Evolutionary conservation across 2,113 vertebrate genomes (phyloP), one percentile per base, ranked within the genome.

Genomic region (Archocentrus centrarchus): DNA sequence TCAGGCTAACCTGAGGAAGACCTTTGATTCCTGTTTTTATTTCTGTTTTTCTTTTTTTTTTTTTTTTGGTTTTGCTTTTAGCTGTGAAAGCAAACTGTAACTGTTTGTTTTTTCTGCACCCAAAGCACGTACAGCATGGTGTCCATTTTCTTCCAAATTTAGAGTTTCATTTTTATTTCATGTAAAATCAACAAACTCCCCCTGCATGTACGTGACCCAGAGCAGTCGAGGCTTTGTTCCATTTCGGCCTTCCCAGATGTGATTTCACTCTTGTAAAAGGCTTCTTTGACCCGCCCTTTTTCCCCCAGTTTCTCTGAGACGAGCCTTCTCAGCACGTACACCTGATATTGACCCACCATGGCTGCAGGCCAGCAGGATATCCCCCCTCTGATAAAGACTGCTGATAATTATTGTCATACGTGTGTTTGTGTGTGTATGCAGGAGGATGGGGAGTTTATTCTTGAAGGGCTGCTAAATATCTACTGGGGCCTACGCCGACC

Each of bases 391-490:
- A 89, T 75, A 79, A 75, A 11, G 84, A 77, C 70, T 80, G 14
- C 68, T 85, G 64, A 91, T 87, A 22, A 62, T 91, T 80, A 80
- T 90, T 87, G 86, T 93, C 62, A 39, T 80, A 35, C 68, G 44
- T 86, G 81, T 86, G 59, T 86, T 44, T 86, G 11, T 83, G 30
- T 90, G 77, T 86, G 66, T 86, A n/a, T 83, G 79, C 61, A 99
- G 98, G 98, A 99, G 77, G 96, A 98, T 86, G 97, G 95, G 0
- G 97, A 97, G 81, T 92, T 99, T 75, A 96, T 99, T 3, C 95
- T 99, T 27, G 98, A 99, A 89, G 98, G 98, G 61, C 91, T 99
- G 91, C 96, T 99, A 75, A 99, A 98, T 93, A 98, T 99, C 93
- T 98, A 97, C 55, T 99, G 98, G 98, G 98, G 98, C 11, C 92